phyloP scores from a whole-genome alignment of 2,113 vertebrate genomes.

The Picathartes gymnocephalus region DNA sequence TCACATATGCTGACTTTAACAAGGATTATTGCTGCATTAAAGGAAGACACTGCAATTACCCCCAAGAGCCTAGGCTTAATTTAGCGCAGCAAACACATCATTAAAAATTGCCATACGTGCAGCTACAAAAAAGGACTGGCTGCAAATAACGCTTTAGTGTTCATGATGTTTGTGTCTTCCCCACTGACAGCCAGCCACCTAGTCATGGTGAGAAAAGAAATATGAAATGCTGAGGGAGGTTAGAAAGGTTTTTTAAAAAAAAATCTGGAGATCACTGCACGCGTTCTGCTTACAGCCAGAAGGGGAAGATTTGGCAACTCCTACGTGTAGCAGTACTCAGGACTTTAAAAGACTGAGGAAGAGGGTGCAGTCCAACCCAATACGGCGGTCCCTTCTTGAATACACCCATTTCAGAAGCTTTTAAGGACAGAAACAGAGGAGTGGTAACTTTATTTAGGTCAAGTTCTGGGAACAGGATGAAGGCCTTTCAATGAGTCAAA shows the following conservation, averaged over 20 bases:
- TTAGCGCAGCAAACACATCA: background rate
- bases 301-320: background rate
- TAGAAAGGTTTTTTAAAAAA: background rate
- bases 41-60: background rate
- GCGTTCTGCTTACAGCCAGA: background rate
- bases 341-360: background rate
- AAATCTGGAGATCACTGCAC: accelerated
- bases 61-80: background rate
- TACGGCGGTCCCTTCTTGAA: background rate
- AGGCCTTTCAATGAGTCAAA: slow-evolving; percentile 1
- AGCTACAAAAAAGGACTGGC: background rate
- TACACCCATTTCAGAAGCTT: background rate
- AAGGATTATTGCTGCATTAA: background rate
- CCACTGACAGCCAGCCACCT: background rate
- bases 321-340: background rate
- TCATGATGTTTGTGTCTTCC: accelerated
- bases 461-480: slow-evolving; percentile 39
- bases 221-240: background rate
- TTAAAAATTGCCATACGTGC: background rate
- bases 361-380: background rate
- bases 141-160: accelerated
- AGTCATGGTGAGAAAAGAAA: background rate
- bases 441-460: slow-evolving; percentile 31
- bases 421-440: background rate
- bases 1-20: background rate